Evolutionary conservation across 35 echinoderm and acorn worm species (phyloP).

Genomic region (Antedon bifida): DNA sequence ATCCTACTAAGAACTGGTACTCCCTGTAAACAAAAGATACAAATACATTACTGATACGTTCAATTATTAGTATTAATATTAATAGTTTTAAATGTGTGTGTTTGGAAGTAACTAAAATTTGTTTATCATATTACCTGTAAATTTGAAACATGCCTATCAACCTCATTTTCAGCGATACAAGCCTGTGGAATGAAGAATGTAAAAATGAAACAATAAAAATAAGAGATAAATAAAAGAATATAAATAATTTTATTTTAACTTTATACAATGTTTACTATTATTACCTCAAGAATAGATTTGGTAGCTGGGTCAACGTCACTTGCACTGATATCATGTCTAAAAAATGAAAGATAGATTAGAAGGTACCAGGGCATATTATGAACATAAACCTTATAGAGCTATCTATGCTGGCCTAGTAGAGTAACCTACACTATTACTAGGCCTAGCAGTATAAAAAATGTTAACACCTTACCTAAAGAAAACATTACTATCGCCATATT

Average conservation of each 20-base stretch:
- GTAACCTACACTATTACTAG: too few species aligned
- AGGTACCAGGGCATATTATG: too few species aligned
- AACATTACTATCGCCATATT: constrained; percentile 93
- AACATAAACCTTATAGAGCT: too few species aligned
- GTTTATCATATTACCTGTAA: constrained; percentile 58
- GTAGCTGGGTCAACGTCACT: constrained; percentile 60
- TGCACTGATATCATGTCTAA: constrained; percentile 75
- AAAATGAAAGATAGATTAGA: constrained; percentile 4
- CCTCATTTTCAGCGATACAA: constrained; percentile 62
- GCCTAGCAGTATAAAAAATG: too few species aligned
- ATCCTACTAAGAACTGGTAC: constrained; percentile 73
- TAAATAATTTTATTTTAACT: too few species aligned
- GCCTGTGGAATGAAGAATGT: constrained; percentile 12
- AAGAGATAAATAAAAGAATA: too few species aligned
- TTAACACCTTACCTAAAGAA: constrained; percentile 75
- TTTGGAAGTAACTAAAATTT: not conserved
- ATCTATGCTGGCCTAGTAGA: too few species aligned
- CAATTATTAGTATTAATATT: too few species aligned
- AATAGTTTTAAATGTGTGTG: not conserved
- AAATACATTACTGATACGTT: not conserved
- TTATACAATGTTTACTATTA: too few species aligned
- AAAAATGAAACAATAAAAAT: not conserved
- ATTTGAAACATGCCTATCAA: constrained; percentile 54
- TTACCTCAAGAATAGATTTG: constrained; percentile 86
- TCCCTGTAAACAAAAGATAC: constrained; percentile 33